phyloP scores from a whole-genome alignment of 2,797 vertebrate genomes.

The Molossus molossus region DNA sequence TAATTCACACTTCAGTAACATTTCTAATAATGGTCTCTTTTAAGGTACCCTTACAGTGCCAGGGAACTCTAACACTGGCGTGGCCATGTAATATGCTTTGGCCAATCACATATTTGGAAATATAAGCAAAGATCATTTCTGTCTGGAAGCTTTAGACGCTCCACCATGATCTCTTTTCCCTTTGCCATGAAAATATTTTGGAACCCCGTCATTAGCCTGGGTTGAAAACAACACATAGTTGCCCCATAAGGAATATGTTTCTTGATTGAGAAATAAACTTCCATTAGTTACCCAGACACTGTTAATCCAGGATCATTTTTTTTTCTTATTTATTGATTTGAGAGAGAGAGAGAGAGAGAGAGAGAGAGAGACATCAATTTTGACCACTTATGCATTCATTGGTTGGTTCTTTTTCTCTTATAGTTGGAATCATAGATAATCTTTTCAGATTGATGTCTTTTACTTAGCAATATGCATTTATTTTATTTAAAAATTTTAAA shows the following conservation, averaged over 20 bases:
- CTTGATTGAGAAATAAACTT: neutral
- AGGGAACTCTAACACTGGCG: neutral
- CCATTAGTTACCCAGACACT: neutral
- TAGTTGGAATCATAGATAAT: too few relatives aligned
- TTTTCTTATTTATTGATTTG: neutral
- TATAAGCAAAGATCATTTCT: slow-evolving; percentile 36
- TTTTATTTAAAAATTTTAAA: too few relatives aligned
- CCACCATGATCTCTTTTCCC: neutral
- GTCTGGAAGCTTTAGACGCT: neutral
- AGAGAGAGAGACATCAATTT: neutral
- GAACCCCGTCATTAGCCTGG: neutral
- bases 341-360: neutral
- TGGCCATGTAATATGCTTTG: slow-evolving; percentile 11
- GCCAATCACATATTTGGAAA: neutral
- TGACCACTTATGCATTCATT: neutral
- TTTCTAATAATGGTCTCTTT: slow-evolving; percentile 39
- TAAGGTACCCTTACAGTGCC: neutral
- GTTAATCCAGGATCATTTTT: neutral
- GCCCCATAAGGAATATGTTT: neutral
- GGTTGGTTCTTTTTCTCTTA: neutral
- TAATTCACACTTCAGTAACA: neutral
- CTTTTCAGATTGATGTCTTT: too few relatives aligned
- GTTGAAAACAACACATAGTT: neutral
- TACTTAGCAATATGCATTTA: too few relatives aligned
- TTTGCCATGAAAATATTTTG: slow-evolving; percentile 11